Conservation (phyloP, 2,888 invertebrate genomes). For the Hemistola chrysoprasaria region DNA sequence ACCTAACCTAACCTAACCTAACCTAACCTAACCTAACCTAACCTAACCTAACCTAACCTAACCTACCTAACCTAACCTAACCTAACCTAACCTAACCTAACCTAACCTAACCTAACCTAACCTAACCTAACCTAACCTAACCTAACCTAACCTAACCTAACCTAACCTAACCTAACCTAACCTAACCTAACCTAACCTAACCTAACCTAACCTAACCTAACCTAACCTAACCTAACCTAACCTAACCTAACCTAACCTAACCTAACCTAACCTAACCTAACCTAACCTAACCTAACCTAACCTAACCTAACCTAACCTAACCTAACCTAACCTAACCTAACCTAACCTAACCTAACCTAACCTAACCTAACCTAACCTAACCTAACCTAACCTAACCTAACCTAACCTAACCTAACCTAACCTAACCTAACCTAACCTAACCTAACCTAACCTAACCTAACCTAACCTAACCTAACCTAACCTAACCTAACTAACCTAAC, state of each 20-base stretch:
- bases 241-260: slow-evolving; percentile 21
- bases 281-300: slow-evolving; percentile 22
- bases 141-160: slow-evolving; percentile 27
- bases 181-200: slow-evolving; percentile 28
- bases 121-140: slow-evolving; percentile 27
- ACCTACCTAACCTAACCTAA: slow-evolving; percentile 23
- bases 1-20: slow-evolving; percentile 22
- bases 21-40: slow-evolving; percentile 26
- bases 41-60: slow-evolving; percentile 27
- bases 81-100: slow-evolving; percentile 21
- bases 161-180: slow-evolving; percentile 29
- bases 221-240: slow-evolving; percentile 23
- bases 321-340: slow-evolving; percentile 25
- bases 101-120: slow-evolving; percentile 23
- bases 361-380: slow-evolving; percentile 28
- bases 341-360: slow-evolving; percentile 27
- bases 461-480: slow-evolving; percentile 30
- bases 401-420: slow-evolving; percentile 30
- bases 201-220: slow-evolving; percentile 29
- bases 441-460: slow-evolving; percentile 32
- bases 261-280: slow-evolving; percentile 22
- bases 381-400: slow-evolving; percentile 31
- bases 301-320: slow-evolving; percentile 21
- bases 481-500: slow-evolving; percentile 22
- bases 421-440: slow-evolving; percentile 32